Conservation (phyloP, 2,797 vertebrate genomes). For the Oryzias dopingdopingensis region DNA sequence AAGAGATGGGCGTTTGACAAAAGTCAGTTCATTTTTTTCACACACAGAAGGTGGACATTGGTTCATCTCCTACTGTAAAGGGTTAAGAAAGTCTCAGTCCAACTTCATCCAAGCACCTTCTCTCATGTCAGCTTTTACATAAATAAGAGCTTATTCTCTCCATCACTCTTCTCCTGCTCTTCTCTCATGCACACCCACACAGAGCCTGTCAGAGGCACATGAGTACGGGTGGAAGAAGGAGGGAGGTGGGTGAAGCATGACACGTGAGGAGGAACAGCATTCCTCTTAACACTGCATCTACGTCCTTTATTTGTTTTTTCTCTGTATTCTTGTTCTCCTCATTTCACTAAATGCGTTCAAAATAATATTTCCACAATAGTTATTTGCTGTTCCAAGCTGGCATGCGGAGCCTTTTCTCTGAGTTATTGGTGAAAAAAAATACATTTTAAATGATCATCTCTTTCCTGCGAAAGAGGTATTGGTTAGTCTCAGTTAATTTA, state of each 20-base stretch:
- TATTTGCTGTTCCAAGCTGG: conserved; percentile 25
- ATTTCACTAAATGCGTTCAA: conserved; percentile 19
- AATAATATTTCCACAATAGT: conserved; percentile 22
- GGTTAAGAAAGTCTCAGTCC: conserved; percentile 56
- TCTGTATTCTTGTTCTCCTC: conserved; percentile 16
- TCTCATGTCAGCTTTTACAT: conserved; percentile 77
- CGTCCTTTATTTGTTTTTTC: conserved; percentile 58
- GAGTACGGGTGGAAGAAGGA: conserved; percentile 74
- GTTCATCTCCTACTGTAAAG: conserved; percentile 35
- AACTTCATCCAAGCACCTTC: conserved; percentile 66
- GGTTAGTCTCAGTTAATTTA: conserved; percentile 60
- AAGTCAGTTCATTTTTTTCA: conserved; percentile 6
- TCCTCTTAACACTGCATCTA: conserved; percentile 65
- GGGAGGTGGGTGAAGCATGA: conserved; percentile 76
- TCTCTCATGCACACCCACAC: conserved; percentile 79
- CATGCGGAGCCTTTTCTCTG: conserved; percentile 25
- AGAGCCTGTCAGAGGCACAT: conserved; percentile 77
- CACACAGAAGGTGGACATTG: conserved; percentile 7
- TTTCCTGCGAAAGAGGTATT: conserved; percentile 45
- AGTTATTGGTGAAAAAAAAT: conserved; percentile 49
- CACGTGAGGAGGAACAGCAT: conserved; percentile 69
- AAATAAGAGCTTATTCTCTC: conserved; percentile 76
- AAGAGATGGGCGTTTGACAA: background rate
- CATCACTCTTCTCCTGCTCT: conserved; percentile 67
- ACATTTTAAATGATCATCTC: conserved; percentile 39